Evolutionary conservation across 2,113 vertebrate genomes (phyloP).

Genomic region (Ardeotis arabs): DNA sequence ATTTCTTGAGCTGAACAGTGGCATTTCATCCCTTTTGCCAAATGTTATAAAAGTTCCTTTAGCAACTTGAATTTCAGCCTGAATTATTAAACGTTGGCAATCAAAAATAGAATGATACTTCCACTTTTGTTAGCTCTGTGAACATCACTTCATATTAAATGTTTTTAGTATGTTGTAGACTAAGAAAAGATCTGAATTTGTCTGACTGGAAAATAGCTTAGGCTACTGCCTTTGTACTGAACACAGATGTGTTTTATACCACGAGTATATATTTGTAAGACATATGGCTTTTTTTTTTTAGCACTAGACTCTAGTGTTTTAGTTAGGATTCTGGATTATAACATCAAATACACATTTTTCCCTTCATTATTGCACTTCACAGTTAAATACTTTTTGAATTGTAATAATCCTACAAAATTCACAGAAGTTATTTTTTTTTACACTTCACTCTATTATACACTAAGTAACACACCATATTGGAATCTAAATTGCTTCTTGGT

Average conservation of each 20-base stretch:
- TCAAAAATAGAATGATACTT: slow-evolving; percentile 42
- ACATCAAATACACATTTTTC: background rate
- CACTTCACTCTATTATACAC: background rate
- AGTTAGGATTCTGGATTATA: background rate
- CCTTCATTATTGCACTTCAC: background rate
- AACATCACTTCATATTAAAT: background rate
- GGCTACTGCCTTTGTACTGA: slow-evolving; percentile 7
- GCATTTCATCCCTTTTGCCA: slow-evolving; percentile 47
- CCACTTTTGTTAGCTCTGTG: background rate
- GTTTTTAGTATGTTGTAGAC: slow-evolving; percentile 32
- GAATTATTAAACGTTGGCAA: slow-evolving; percentile 21
- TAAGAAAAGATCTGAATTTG: slow-evolving; percentile 25
- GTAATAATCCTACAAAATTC: background rate
- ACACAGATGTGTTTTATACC: slow-evolving; percentile 2
- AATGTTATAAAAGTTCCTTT: slow-evolving; percentile 34
- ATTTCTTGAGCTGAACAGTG: slow-evolving; percentile 49
- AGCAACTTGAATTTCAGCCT: slow-evolving; percentile 44
- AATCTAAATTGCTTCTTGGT: background rate
- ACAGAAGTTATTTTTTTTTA: background rate
- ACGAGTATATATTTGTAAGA: background rate
- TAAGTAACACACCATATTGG: background rate
- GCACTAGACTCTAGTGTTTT: background rate
- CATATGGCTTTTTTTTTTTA: background rate
- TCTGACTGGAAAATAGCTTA: slow-evolving; percentile 53
- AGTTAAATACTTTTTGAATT: background rate